Percentiles rank a stretch among this genome's conserved stretches.
Evolutionary conservation across 1,140 invertebrate genomes (phyloP).

Genomic region (Drepana arcuata): DNA sequence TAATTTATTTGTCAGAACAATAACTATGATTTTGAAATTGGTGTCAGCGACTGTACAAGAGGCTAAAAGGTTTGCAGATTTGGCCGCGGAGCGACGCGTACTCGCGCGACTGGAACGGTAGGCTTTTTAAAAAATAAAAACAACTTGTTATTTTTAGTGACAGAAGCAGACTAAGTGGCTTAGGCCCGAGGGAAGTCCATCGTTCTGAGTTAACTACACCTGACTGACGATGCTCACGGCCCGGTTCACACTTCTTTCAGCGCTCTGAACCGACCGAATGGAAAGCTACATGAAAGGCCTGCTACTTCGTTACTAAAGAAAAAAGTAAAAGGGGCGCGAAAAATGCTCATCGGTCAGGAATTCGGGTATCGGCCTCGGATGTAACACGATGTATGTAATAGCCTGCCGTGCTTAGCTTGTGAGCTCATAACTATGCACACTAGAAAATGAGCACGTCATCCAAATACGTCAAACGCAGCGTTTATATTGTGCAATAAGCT

Average conservation of each 20-base stretch:
- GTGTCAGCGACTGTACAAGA: slow-evolving; percentile 9
- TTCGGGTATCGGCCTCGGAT: slow-evolving; percentile 11
- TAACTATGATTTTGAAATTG: too few species aligned
- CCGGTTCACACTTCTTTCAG: slow-evolving; percentile 62
- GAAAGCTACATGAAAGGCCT: slow-evolving; percentile 64
- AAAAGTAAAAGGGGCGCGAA: slow-evolving; percentile 35
- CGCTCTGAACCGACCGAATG: slow-evolving; percentile 48
- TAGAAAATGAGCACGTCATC: too few species aligned
- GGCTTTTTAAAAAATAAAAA: slow-evolving; percentile 47
- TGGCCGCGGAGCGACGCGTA: slow-evolving; percentile 7
- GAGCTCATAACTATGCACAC: too few species aligned
- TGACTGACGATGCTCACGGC: slow-evolving; percentile 50
- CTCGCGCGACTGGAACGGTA: slow-evolving; percentile 15
- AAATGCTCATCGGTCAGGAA: slow-evolving; percentile 18
- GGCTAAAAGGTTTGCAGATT: slow-evolving; percentile 14
- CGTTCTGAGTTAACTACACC: slow-evolving; percentile 51
- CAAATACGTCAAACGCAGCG: too few species aligned
- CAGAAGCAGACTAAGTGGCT: slow-evolving; percentile 55
- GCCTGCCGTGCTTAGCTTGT: too few species aligned
- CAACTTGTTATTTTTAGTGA: slow-evolving; percentile 50
- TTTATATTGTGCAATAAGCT: too few species aligned
- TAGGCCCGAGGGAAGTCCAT: slow-evolving; percentile 25
- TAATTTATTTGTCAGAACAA: too few species aligned
- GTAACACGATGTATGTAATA: background rate
- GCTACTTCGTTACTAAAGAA: slow-evolving; percentile 55